These are phyloP conservation scores for Holacanthus passer DNA, from an alignment of 2,113 vertebrate species.

Conservation along the genomic window DNA sequence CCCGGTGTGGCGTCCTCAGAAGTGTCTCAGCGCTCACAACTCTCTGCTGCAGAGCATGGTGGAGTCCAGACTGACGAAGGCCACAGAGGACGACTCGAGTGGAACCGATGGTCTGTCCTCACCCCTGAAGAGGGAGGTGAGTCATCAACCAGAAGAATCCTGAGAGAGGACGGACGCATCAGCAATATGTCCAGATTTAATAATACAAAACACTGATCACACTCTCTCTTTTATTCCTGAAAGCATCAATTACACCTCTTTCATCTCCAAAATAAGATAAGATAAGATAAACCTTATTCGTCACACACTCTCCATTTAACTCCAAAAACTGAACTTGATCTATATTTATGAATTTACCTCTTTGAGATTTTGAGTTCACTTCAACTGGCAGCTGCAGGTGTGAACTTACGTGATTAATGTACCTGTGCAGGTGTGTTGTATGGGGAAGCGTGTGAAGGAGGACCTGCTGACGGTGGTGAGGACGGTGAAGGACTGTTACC, in stretches of 20 bases:
- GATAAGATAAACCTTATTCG: too few species aligned
- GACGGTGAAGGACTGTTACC: slow-evolving; percentile 85
- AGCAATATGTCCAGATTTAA: not conserved
- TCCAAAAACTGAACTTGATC: too few species aligned
- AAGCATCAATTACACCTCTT: too few species aligned
- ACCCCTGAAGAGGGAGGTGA: slow-evolving; percentile 81
- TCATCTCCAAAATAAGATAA: too few species aligned
- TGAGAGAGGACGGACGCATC: not conserved
- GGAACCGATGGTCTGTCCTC: slow-evolving; percentile 65
- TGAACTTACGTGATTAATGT: slow-evolving; percentile 12
- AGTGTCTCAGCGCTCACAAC: slow-evolving; percentile 85
- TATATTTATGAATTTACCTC: too few species aligned
- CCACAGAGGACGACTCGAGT: not conserved
- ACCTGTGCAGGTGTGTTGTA: slow-evolving; percentile 66
- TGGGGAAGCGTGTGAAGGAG: slow-evolving; percentile 87
- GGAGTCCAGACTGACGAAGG: slow-evolving; percentile 78
- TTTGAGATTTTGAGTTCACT: too few species aligned
- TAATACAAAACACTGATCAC: too few species aligned
- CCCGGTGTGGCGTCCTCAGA: slow-evolving; percentile 80
- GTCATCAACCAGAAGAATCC: not conserved
- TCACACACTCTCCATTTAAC: too few species aligned
- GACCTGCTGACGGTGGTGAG: slow-evolving; percentile 86
- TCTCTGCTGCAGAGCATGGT: slow-evolving; percentile 77
- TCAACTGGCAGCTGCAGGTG: too few species aligned
- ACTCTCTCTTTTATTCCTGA: too few species aligned